Percentiles rank a stretch among this genome's conserved stretches.
Evolutionary conservation across 2,888 invertebrate genomes (phyloP).

Genomic region (Vanessa cardui): DNA sequence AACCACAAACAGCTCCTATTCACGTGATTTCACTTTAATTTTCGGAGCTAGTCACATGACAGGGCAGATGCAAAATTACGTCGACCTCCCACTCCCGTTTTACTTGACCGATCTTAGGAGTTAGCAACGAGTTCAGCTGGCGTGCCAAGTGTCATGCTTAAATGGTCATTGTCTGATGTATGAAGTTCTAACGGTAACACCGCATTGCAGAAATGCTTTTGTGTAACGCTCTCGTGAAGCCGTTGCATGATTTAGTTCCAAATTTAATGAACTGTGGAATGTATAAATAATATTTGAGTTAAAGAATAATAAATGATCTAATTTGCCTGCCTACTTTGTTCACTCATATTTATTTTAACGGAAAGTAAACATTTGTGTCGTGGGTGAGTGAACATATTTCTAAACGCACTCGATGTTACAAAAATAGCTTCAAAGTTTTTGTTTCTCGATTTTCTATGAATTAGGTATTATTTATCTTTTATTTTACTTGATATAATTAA

Average conservation of each 20-base stretch:
- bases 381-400: conserved; percentile 26
- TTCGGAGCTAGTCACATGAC: conserved; percentile 4
- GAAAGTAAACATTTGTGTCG: conserved; percentile 35
- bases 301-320: conserved; percentile 23
- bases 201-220: conserved; percentile 24
- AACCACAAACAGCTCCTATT: conserved; percentile 8
- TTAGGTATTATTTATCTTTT: neutral
- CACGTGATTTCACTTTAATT: conserved; percentile 16
- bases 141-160: conserved; percentile 19
- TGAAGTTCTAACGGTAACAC: conserved; percentile 14
- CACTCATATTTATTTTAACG: conserved; percentile 38
- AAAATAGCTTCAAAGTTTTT: conserved; percentile 21
- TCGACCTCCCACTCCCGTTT: conserved; percentile 7
- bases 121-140: conserved; percentile 8
- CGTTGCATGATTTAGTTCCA: neutral
- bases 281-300: neutral
- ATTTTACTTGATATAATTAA: neutral
- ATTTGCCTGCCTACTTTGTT: conserved; percentile 37
- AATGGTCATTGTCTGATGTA: conserved; percentile 23
- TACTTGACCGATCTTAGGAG: conserved; percentile 12
- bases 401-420: neutral
- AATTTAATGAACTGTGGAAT: neutral
- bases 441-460: neutral
- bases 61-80: neutral
- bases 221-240: neutral